Evolutionary conservation across 2,113 vertebrate species (phyloP).

Genomic region (Sminthopsis crassicaudata): DNA sequence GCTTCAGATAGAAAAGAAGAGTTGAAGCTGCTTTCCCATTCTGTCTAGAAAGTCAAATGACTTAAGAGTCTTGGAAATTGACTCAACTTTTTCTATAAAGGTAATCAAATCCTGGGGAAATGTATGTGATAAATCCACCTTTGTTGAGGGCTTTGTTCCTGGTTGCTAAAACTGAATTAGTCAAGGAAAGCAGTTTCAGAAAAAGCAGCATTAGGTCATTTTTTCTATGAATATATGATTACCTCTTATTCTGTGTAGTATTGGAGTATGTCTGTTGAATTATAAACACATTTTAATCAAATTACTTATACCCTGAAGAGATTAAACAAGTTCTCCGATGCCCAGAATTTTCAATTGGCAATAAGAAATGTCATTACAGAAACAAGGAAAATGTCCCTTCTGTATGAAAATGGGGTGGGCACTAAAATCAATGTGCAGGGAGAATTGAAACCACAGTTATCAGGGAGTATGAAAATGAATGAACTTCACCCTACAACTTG

Average conservation of each 20-base stretch:
- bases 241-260: background rate
- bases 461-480: background rate
- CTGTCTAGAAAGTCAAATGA: background rate
- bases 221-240: constrained; percentile 1
- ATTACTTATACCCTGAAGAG: constrained; percentile 40
- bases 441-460: background rate
- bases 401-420: constrained; percentile 25
- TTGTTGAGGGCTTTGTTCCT: background rate
- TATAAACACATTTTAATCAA: constrained; percentile 53
- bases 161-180: background rate
- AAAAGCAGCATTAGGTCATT: background rate
- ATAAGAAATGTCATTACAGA: constrained; percentile 58
- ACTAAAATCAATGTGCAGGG: background rate
- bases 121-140: background rate
- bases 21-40: background rate
- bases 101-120: background rate
- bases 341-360: constrained; percentile 43
- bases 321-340: constrained; percentile 36
- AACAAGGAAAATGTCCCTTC: constrained; percentile 1
- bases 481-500: background rate
- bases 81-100: background rate
- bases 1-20: background rate
- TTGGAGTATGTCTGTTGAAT: constrained; percentile 42
- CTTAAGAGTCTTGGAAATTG: background rate
- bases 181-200: background rate